Evolutionary conservation across 2,113 vertebrate species (phyloP).

Genomic region (Pipa parva): DNA sequence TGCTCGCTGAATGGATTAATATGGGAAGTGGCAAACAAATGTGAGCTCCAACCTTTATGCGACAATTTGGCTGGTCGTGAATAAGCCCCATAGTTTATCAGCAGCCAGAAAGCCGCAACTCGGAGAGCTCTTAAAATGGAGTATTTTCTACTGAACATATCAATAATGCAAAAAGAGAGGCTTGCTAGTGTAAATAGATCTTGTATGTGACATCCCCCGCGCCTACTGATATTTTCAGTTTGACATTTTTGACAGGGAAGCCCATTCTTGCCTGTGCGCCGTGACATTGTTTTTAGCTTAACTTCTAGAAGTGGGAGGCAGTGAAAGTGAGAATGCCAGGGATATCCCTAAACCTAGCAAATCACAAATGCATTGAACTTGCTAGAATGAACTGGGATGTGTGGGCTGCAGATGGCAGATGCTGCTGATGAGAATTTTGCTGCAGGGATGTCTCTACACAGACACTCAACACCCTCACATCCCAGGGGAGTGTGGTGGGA

Average conservation of each 20-base stretch:
- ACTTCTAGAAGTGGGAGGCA: constrained; percentile 12
- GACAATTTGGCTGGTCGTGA: too few relatives aligned
- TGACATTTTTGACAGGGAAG: constrained; percentile 27
- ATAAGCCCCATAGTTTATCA: too few relatives aligned
- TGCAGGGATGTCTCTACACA: constrained; percentile 20
- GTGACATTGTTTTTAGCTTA: constrained; percentile 21
- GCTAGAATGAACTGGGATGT: constrained; percentile 4
- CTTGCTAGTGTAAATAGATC: constrained; percentile 29
- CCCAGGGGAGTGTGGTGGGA: constrained; percentile 22
- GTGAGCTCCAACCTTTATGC: too few relatives aligned
- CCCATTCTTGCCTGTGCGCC: constrained; percentile 26
- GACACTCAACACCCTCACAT: constrained; percentile 32
- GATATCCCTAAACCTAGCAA: constrained; percentile 37
- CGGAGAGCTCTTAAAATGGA: too few relatives aligned
- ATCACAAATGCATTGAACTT: constrained; percentile 18
- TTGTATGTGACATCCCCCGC: constrained; percentile 11
- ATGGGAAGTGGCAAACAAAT: too few relatives aligned
- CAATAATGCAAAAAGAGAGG: constrained; percentile 30
- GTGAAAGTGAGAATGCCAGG: constrained; percentile 12
- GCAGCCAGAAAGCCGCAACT: too few relatives aligned
- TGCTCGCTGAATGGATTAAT: too few relatives aligned
- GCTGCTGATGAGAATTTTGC: constrained; percentile 22
- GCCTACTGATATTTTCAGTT: constrained; percentile 15
- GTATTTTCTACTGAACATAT: constrained; percentile 13
- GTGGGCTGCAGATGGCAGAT: constrained; percentile 28